Conservation (phyloP, 2,888 invertebrate species). For the Luffia ferchaultella region DNA sequence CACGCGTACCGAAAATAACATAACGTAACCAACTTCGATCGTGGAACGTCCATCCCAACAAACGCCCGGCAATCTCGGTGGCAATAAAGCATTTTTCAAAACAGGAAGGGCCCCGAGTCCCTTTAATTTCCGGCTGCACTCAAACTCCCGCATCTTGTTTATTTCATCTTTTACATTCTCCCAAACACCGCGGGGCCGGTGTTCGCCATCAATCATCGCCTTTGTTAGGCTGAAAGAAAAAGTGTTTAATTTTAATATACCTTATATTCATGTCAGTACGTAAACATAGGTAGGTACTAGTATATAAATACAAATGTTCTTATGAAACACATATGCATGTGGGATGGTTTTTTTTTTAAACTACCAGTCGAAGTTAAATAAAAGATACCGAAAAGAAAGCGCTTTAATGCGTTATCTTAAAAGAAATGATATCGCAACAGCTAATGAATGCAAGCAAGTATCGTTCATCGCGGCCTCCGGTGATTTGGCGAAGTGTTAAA, state of each 20-base stretch:
- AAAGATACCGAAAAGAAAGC: no score
- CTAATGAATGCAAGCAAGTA: neutral
- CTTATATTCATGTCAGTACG: no score
- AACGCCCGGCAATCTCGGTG: neutral
- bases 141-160: slow-evolving; percentile 29
- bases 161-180: slow-evolving; percentile 24
- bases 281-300: no score
- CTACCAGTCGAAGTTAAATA: no score
- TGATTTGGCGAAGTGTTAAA: neutral
- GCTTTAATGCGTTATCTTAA: no score
- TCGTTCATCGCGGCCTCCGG: neutral
- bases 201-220: slow-evolving; percentile 12
- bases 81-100: slow-evolving; percentile 1
- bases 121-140: slow-evolving; percentile 46
- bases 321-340: no score
- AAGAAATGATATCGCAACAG: neutral
- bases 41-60: neutral
- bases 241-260: no score
- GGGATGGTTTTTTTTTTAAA: no score
- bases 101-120: slow-evolving; percentile 28
- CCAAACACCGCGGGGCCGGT: neutral
- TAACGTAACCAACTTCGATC: no score
- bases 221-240: no score
- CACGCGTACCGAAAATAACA: no score
- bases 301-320: no score